Evolutionary conservation across 2,113 vertebrate genomes (phyloP), one percentile per base, ranked within the genome.

Genomic region (Mus musculus): DNA sequence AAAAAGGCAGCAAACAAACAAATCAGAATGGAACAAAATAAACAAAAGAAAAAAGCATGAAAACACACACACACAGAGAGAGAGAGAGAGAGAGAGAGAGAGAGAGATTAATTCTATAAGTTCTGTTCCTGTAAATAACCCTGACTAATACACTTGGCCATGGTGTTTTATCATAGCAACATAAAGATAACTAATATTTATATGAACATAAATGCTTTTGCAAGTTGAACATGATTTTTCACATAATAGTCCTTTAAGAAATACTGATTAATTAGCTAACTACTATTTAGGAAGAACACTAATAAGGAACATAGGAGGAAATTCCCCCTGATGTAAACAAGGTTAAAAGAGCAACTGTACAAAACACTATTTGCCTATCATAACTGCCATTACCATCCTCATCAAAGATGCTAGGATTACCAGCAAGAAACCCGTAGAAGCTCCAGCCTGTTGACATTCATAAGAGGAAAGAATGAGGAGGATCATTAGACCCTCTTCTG

Each of bases 181-280:
- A 59, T 54, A 59, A 82, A 82, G n/a, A 36, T 82, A 82, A 61
- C 22, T 61, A 26, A n/a, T 61, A 39, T 24, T 39, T 84, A 80
- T 80, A 80, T 63, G 36, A 46, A 86, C 22, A n/a, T 39, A 88
- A 24, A 73, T 73, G 16, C 87, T 59, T 88, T 73, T 73, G 52
- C 39, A 96, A 95, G 9, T 75, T 49, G 26, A 61, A 89, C 17
- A 77, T 78, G 33, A 13, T 54, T 93, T 91, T 81, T 93, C 39
- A 93, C 30, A 49, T 20, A 75, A 49, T 13, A 94, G 77, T 89
- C 22, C 59, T 94, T 54, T 42, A 30, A 69, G 30, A 73, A 73
- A 73, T 75, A 42, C n/a, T 42, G 54, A 89, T 71, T 94, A 75
- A 91, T 91, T 95, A 52, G 54, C 20, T 86, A 90, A 93, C 49